These are phyloP conservation scores for Lordiphosa fenestrarum DNA, from an alignment of 2,888 invertebrate species.

Conservation along the genomic window DNA sequence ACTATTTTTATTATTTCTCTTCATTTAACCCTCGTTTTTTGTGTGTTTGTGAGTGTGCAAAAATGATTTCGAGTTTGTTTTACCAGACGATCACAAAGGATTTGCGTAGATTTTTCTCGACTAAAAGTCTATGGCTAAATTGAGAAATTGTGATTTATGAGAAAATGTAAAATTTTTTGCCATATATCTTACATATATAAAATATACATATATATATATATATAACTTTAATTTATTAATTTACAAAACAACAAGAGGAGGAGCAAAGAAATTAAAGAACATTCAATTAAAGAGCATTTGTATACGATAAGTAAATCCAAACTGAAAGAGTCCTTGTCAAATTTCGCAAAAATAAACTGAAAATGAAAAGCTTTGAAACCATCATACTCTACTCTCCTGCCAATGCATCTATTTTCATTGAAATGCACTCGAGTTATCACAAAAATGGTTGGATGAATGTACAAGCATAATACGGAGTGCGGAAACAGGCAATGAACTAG, in stretches of 20 bases:
- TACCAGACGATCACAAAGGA: slow-evolving; percentile 51
- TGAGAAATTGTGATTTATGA: slow-evolving; percentile 56
- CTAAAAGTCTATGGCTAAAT: slow-evolving; percentile 78
- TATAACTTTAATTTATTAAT: slow-evolving; percentile 42
- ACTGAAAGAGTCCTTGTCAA: slow-evolving; percentile 39
- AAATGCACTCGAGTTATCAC: slow-evolving; percentile 43
- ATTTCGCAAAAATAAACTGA: slow-evolving; percentile 32
- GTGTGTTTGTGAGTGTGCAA: slow-evolving; percentile 35
- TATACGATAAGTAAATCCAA: slow-evolving; percentile 61
- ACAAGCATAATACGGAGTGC: slow-evolving; percentile 33
- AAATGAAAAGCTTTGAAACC: slow-evolving; percentile 18
- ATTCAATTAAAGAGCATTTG: slow-evolving; percentile 63
- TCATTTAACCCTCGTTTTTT: slow-evolving; percentile 32
- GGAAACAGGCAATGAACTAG: slow-evolving; percentile 45
- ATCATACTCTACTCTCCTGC: neutral
- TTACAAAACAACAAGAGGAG: slow-evolving; percentile 24
- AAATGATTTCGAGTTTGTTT: slow-evolving; percentile 41
- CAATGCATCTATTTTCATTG: slow-evolving; percentile 1
- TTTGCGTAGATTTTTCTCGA: slow-evolving; percentile 78
- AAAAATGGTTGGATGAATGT: slow-evolving; percentile 27
- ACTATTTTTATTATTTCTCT: slow-evolving; percentile 30
- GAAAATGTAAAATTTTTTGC: slow-evolving; percentile 47
- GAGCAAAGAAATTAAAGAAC: slow-evolving; percentile 11
- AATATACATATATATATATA: slow-evolving; percentile 35
- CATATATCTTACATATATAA: slow-evolving; percentile 52